Percentiles rank a stretch among this genome's conserved stretches.
Conservation (phyloP, 2,888 invertebrate species). For the Thysanoteuthis rhombus region DNA sequence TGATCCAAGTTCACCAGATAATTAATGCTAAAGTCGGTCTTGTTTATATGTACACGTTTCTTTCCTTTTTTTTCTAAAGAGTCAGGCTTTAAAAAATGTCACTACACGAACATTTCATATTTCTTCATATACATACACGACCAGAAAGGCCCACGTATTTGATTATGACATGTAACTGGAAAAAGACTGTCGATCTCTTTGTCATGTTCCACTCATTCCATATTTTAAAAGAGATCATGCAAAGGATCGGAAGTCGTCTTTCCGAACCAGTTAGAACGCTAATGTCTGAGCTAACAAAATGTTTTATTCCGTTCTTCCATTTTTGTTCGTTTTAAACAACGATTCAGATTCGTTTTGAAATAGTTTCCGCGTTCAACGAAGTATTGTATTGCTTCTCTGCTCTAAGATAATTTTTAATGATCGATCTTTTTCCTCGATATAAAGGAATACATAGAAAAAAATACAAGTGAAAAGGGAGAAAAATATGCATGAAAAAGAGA, state of each 20-base stretch:
- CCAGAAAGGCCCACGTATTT: too few species aligned
- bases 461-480: too few species aligned
- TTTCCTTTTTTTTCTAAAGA: too few species aligned
- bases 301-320: neutral
- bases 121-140: too few species aligned
- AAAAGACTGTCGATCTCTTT: neutral
- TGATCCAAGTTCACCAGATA: too few species aligned
- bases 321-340: neutral
- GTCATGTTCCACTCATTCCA: neutral
- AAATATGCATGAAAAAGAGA: neutral
- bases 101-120: too few species aligned
- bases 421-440: neutral
- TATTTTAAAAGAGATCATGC: neutral
- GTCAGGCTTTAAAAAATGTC: too few species aligned
- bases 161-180: neutral
- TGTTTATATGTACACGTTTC: too few species aligned
- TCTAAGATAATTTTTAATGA: neutral
- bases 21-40: too few species aligned
- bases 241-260: neutral
- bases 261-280: neutral
- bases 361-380: neutral
- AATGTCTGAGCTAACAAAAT: neutral
- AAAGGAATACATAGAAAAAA: neutral
- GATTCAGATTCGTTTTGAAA: neutral
- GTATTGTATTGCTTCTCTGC: neutral